These are phyloP conservation scores for Tortricodes alternella DNA, from an alignment of 2,888 invertebrate species.

Conservation along the genomic window DNA sequence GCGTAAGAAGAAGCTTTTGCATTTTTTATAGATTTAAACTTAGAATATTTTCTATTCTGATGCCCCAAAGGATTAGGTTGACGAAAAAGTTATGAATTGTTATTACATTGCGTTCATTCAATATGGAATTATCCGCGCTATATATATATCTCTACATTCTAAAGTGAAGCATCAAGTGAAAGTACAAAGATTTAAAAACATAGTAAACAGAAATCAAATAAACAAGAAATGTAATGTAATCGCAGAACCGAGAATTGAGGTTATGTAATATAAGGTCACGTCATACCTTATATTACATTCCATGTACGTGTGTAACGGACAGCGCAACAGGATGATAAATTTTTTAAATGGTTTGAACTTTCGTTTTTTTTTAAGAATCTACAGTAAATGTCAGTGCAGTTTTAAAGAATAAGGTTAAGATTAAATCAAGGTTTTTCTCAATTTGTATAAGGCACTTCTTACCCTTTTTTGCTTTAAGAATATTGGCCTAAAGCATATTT, in stretches of 20 bases:
- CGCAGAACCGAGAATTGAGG: constrained; percentile 1
- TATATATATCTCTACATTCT: constrained; percentile 1
- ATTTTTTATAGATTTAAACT: too few relatives aligned
- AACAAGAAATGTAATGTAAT: constrained; percentile 18
- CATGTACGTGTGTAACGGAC: background rate
- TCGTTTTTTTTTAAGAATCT: background rate
- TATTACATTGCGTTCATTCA: background rate
- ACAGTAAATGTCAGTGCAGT: too few relatives aligned
- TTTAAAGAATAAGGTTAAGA: too few relatives aligned
- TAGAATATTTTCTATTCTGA: too few relatives aligned
- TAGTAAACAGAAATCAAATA: constrained; percentile 17
- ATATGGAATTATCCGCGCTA: background rate
- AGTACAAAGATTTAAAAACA: constrained; percentile 20
- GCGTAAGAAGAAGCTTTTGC: too few relatives aligned
- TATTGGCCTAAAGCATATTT: too few relatives aligned
- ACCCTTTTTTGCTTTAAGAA: too few relatives aligned
- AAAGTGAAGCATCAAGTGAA: constrained; percentile 21
- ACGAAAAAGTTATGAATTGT: background rate
- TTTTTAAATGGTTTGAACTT: background rate
- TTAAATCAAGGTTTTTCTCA: too few relatives aligned
- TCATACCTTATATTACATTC: constrained; percentile 1
- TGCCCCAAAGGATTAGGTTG: too few relatives aligned
- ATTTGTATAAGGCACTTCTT: too few relatives aligned
- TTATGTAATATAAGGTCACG: constrained; percentile 12
- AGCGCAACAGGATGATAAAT: background rate